Base-by-base conservation (phyloP, 2,888 invertebrate species). In the Cynaeus angustus region DNA sequence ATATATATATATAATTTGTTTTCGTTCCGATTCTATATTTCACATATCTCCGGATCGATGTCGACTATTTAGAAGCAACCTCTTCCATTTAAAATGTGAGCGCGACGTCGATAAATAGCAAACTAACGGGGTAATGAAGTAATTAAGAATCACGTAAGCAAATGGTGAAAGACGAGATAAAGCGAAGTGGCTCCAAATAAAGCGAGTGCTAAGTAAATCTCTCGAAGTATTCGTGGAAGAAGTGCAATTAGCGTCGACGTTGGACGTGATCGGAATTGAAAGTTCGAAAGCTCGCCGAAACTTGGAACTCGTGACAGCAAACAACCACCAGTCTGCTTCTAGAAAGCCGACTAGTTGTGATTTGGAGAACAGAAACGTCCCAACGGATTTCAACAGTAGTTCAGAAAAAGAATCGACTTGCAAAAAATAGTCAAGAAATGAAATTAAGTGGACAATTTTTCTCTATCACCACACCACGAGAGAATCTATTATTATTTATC, bases 241-340 rank as follows among this genome's bases (percentile, higher is more conserved):
- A 83, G 81, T 82, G 82, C 84, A 84, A 84, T 84, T 84, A 84
- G 83, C 81, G 80, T 81, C 78, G 80, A 78, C 78, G 75, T 73
- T 74, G 75, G 75, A 83, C 83, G 83, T 83, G 83, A 83, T 82
- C 81, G 80, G 83, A 83, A 83, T 83, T 74, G 75, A 41, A 16
- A 68, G 68, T 68, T 41, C 50, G 59, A 37, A 53, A 56, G 58
- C 66, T 45, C 58, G 33, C 52, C 28, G 16, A 62, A 62, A 64
- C 68, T 68, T 64, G 62, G 62, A 68, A 68, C 56, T 79, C 76
- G 77, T 77, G 78, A 77, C 75, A 76, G 78, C 78, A 78, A 79
- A 79, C 80, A 78, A 77, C 75, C 75, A 73, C 72, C 72, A 66
- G 65, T 68, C 64, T 64, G 62, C 38, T 64, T 48, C 14, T 28